Base-by-base conservation (phyloP, 92 coral and sea anemone species). In the Muricea muricata region DNA sequence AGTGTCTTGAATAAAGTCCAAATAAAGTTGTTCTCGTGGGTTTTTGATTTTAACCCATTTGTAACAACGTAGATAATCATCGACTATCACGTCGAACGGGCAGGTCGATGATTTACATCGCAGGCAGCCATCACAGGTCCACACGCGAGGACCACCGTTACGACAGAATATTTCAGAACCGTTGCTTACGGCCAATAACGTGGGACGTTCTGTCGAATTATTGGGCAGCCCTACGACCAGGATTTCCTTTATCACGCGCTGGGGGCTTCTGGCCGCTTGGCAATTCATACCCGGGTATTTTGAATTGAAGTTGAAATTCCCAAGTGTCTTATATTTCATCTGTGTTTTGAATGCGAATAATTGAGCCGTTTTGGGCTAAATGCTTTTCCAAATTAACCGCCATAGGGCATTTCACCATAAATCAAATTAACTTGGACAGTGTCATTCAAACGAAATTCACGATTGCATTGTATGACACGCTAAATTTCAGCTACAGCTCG, bases 251-350 rank as follows among this genome's bases (percentile, higher is more conserved):
- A 87, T 71, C 0, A 15, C 50, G 61, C 20, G 55, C 41, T 20
- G 25, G 34, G 7, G 25, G 24, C 65, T 31, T 26, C 68, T 65
- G 56, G 76, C 31, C 60, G 32, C 34, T 73, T 60, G 28, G 57
- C 2, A 73, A 55, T 13, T 73, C 48, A 2, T 28, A 30, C 0
- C 25, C 70, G 15, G 68, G 72, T 61, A 87, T 74, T 15, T 25
- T 73, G 37, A 81, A 81, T 12, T 17, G 17, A 0, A 81, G 35
- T 15, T 35, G 46, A 37, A 47, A 21, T 52, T 60, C 86, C 90
- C 90, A 87, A 31, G 87, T 73, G 58, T 87, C 87, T 45, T 60
- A n/a, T n/a, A n/a, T n/a, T n/a, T n/a, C n/a, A n/a, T n/a, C n/a
- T n/a, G n/a, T n/a, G n/a, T n/a, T n/a, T n/a, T n/a, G n/a, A n/a